A percentile compares a stretch with the other conserved stretches of the same genome.
phyloP scores from a whole-genome alignment of 2,113 vertebrate species.

The Colius striatus region DNA sequence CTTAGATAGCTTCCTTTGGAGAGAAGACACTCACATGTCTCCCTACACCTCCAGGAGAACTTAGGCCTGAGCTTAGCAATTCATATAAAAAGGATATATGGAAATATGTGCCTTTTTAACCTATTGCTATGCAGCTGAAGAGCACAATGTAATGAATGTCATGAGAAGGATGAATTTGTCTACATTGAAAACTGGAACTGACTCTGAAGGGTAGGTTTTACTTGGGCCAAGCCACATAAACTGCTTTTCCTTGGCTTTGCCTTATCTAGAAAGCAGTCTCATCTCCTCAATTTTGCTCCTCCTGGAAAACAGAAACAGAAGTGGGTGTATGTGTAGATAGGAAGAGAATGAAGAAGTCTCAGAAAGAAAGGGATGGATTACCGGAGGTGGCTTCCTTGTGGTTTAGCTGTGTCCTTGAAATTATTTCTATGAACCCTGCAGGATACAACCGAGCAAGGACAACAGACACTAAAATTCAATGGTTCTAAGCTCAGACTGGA shows the following conservation, averaged over 20 bases:
- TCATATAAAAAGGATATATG: background rate
- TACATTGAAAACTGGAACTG: background rate
- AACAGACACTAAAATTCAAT: background rate
- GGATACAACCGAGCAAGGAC: background rate
- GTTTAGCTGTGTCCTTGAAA: background rate
- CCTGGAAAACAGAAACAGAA: background rate
- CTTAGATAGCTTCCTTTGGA: background rate
- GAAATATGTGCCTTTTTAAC: background rate
- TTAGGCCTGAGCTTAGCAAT: background rate
- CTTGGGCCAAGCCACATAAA: background rate
- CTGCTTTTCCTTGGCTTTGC: background rate
- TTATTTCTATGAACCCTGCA: background rate
- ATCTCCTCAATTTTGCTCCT: background rate
- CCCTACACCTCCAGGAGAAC: background rate
- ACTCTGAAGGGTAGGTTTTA: constrained; percentile 2
- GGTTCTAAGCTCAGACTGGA: background rate
- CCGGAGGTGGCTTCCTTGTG: background rate
- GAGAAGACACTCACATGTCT: background rate
- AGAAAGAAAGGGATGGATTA: background rate
- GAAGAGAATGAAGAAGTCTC: background rate
- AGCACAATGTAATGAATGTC: background rate
- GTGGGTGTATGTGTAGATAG: background rate
- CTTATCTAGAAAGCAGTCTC: background rate
- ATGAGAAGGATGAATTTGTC: background rate
- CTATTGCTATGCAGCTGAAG: background rate